Evolutionary conservation across 2,888 invertebrate species (phyloP).

Genomic region (Cyaniris semiargus): DNA sequence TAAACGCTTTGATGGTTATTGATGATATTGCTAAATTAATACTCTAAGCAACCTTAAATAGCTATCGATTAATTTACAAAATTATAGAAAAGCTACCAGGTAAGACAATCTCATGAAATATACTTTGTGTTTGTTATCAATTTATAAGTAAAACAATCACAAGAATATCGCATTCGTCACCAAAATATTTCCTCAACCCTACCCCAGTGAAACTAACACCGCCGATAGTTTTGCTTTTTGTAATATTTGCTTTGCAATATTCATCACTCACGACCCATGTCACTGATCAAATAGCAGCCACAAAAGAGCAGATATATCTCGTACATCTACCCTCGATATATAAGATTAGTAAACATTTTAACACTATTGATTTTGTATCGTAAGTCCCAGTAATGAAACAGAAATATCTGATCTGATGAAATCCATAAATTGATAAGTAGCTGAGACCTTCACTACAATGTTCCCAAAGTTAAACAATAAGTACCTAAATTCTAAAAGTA

Average conservation of each 20-base stretch:
- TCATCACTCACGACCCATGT: constrained; percentile 78
- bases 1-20: neutral
- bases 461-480: no score
- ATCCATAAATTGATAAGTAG: neutral
- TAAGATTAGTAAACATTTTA: constrained; percentile 63
- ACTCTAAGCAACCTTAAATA: no score
- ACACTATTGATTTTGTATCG: constrained; percentile 32
- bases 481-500: no score
- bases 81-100: neutral
- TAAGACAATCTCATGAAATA: neutral
- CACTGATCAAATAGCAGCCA: constrained; percentile 78
- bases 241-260: constrained; percentile 79
- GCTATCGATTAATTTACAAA: neutral
- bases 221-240: constrained; percentile 77
- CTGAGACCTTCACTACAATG: neutral
- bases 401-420: neutral
- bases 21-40: neutral
- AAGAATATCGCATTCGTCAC: constrained; percentile 39
- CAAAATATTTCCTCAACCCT: constrained; percentile 45
- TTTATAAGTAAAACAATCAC: constrained; percentile 29
- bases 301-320: constrained; percentile 75
- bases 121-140: constrained; percentile 4
- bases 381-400: neutral
- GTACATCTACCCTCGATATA: constrained; percentile 74
- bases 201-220: constrained; percentile 77